A percentile compares a stretch with the other conserved stretches of the same genome.
phyloP scores from a whole-genome alignment of 2,888 invertebrate species.

The Bellardia bayeri region DNA sequence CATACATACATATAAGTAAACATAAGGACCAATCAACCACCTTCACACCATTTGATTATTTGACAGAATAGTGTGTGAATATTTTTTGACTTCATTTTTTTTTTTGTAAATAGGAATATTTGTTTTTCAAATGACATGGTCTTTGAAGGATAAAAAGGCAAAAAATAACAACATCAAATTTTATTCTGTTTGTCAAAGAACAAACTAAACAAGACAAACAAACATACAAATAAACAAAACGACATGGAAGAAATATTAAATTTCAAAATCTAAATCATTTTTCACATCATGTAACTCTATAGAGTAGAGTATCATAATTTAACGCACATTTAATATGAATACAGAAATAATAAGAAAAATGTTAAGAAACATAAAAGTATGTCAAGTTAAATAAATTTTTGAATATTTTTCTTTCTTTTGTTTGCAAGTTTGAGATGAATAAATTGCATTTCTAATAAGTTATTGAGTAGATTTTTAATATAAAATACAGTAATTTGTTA shows the following conservation, averaged over 20 bases:
- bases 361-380: background rate
- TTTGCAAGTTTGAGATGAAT: background rate
- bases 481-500: background rate
- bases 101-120: background rate
- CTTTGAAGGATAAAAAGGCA: background rate
- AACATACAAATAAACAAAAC: background rate
- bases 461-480: background rate
- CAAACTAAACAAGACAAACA: conserved; percentile 1
- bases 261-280: conserved; percentile 33
- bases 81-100: conserved; percentile 8
- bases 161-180: background rate
- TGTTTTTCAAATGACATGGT: background rate
- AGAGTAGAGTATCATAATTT: background rate
- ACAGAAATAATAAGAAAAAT: background rate
- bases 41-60: background rate
- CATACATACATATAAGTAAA: background rate
- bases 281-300: background rate
- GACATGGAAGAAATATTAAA: conserved; percentile 23
- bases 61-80: conserved; percentile 18
- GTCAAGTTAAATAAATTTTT: background rate
- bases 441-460: background rate
- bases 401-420: background rate
- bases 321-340: conserved; percentile 25
- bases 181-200: conserved; percentile 6
- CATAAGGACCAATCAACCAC: conserved; percentile 1